Evolutionary conservation across 2,888 invertebrate genomes (phyloP).

Genomic region (Saturnia japonica): DNA sequence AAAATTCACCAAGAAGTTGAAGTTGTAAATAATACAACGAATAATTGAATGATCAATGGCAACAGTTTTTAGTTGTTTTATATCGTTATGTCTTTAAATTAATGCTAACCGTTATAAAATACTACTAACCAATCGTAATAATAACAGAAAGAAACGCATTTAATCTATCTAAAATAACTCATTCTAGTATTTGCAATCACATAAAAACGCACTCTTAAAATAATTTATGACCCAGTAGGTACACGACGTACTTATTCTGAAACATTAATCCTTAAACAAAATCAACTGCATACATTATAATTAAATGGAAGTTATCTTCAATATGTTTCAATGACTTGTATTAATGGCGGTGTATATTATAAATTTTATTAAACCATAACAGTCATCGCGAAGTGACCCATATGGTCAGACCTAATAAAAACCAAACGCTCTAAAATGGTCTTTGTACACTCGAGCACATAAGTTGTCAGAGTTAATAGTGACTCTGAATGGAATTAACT

Average conservation of each 20-base stretch:
- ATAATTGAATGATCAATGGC: too few relatives aligned
- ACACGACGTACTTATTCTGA: background rate
- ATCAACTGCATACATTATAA: slow-evolving; percentile 9
- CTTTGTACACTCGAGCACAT: slow-evolving; percentile 28
- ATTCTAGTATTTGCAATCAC: background rate
- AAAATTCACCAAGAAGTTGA: too few relatives aligned
- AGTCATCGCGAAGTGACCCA: slow-evolving; percentile 34
- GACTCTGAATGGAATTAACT: background rate
- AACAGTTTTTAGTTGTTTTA: too few relatives aligned
- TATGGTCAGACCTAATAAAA: slow-evolving; percentile 39
- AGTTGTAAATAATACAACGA: too few relatives aligned
- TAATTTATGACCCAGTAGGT: background rate
- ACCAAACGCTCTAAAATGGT: slow-evolving; percentile 31
- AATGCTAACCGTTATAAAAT: too few relatives aligned
- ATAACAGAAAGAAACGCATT: too few relatives aligned
- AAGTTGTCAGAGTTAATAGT: background rate
- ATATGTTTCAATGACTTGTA: slow-evolving; percentile 4
- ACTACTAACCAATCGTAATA: too few relatives aligned
- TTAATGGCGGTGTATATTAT: slow-evolving; percentile 15
- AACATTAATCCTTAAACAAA: slow-evolving; percentile 9
- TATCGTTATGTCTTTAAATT: too few relatives aligned
- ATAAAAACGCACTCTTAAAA: background rate
- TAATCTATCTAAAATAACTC: background rate
- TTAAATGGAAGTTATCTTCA: background rate
- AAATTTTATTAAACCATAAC: slow-evolving; percentile 17